Evolutionary conservation across 2,888 invertebrate species (phyloP), one percentile per base, ranked within the genome.

Genomic region (Morpho achilles): DNA sequence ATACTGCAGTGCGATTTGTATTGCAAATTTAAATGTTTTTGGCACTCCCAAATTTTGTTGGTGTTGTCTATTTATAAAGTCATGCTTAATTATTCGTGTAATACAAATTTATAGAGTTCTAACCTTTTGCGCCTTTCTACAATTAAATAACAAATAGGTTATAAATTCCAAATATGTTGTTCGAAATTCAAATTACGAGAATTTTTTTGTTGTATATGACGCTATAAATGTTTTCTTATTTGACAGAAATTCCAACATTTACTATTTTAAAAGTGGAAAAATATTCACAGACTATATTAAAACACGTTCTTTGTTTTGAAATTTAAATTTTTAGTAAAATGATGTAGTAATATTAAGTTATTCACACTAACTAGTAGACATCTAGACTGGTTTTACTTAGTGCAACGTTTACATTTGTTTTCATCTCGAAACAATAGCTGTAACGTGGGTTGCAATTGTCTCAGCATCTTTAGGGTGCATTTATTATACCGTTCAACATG

Each of bases 1-100:
- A 81, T 78, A 86, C 90, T 89, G 90, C 90, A 90, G 84, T 90
- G 88, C 85, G 85, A 88, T 89, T 88, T 89, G 87, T 80, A 79
- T 87, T 89, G 89, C 88, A 85, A 88, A 87, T 89, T 87, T 78
- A 74, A 64, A 72, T 62, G 61, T 66, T 62, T 66, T 61, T 52
- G 49, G 51, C 53, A 55, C 47, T 58, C 47, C 39, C 22, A 50
- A 53, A 60, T 53, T 53, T n/a, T 51, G 53, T 63, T 58, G 8
- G 39, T 42, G 45, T 47, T 50, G 8, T 50, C 42, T 16, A 39
- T 52, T 45, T 45, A 45, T 40, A 32, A 9, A 50, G n/a, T 22
- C 16, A 8, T 9, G 53, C 9, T 39, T n/a, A 10, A 41, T 10
- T 44, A 23, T 52, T 52, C 39, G 7, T n/a, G 2, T 23, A 8